phyloP scores from a whole-genome alignment of 2,797 vertebrate genomes.

The Alca torda region DNA sequence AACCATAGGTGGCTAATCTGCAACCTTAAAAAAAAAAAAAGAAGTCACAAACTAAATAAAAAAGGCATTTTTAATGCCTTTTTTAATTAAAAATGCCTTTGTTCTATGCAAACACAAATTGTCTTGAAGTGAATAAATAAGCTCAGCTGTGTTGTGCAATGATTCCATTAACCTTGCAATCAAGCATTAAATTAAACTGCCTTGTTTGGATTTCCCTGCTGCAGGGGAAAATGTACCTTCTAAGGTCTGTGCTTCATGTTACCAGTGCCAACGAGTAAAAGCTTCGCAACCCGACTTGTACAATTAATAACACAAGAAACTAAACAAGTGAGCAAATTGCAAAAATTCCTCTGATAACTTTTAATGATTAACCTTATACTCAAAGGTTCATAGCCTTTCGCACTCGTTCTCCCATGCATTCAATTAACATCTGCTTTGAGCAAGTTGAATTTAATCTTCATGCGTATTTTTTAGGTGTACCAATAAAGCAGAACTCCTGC shows the following conservation, averaged over 20 bases:
- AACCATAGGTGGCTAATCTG: not conserved
- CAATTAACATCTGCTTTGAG: constrained; percentile 17
- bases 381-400: not conserved
- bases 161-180: constrained; percentile 71
- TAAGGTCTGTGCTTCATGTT: constrained; percentile 58
- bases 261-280: constrained; percentile 59
- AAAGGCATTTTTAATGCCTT: not conserved
- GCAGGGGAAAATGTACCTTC: constrained; percentile 49
- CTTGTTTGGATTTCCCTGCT: constrained; percentile 52
- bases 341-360: constrained; percentile 62
- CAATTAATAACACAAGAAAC: constrained; percentile 62
- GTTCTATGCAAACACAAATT: constrained; percentile 9
- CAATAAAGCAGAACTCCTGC: not conserved
- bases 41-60: not conserved
- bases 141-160: constrained; percentile 64
- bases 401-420: not conserved
- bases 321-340: constrained; percentile 57
- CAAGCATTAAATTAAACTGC: constrained; percentile 74
- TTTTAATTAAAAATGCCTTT: not conserved
- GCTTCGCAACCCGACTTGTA: constrained; percentile 17
- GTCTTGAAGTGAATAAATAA: constrained; percentile 21
- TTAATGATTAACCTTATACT: constrained; percentile 15
- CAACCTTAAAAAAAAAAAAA: not conserved
- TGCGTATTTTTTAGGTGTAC: not conserved
- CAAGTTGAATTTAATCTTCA: not conserved